phyloP scores from a whole-genome alignment of 1,140 invertebrate species.

The Formica selysi region DNA sequence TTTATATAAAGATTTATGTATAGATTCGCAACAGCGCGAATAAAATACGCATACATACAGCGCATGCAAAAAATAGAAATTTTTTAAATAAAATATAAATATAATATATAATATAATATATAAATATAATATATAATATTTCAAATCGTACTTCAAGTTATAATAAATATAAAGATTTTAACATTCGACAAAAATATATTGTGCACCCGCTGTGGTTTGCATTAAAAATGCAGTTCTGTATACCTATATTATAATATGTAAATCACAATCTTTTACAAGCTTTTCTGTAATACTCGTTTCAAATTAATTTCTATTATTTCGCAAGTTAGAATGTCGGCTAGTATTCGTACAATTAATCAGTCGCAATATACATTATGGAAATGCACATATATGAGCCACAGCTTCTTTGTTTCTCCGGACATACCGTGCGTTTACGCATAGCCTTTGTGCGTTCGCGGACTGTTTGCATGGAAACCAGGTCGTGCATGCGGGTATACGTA shows the following conservation, averaged over 20 bases:
- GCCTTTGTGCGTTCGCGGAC: constrained; percentile 39
- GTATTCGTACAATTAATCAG: constrained; percentile 3
- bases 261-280: background rate
- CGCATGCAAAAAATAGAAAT: background rate
- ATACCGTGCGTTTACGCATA: constrained; percentile 37
- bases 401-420: constrained; percentile 32
- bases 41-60: background rate
- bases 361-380: constrained; percentile 14
- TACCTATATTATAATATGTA: background rate
- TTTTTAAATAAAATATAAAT: background rate
- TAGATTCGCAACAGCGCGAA: background rate
- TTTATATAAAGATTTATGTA: background rate
- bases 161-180: background rate
- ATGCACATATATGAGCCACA: background rate
- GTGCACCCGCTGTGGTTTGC: no score
- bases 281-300: background rate
- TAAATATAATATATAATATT: constrained; percentile 1
- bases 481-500: constrained; percentile 61
- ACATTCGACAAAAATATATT: background rate
- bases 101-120: background rate
- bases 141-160: background rate
- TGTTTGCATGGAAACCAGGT: constrained; percentile 56
- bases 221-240: no score
- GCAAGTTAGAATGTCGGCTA: background rate
- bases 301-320: background rate